Evolutionary conservation across 2,888 invertebrate genomes (phyloP), one percentile per base, ranked within the genome.

Genomic region (Phaedon cochleariae): DNA sequence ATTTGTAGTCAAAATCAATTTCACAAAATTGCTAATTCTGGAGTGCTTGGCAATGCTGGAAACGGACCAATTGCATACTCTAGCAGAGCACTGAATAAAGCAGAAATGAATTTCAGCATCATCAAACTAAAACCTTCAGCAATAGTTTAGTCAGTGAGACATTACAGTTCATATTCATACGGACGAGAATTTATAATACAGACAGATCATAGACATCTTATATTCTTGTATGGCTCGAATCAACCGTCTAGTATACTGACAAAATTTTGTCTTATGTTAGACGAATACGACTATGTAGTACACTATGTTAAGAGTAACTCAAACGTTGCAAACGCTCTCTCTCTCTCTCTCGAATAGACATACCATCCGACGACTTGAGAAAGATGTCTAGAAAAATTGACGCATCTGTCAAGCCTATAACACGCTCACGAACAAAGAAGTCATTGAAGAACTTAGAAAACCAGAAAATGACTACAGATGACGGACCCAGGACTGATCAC

Each of bases 81-180:
- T 17, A 45, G 45, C 41, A 45, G 58, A 18, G 48, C 22, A 20
- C 74, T 76, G 58, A 74, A 71, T 20, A 73, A 70, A 60, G 71
- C 70, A 10, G 73, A 73, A 68, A 64, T 18, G 9, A 73, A 75
- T 31, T 75, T 74, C 57, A 62, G 69, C 2, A 74, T 69, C 7
- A 74, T 73, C 7, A 71, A 77, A 48, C 72, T 75, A 31, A 74
- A 75, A 54, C 48, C 73, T 7, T 53, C 71, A 20, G 74, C 76
- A 18, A 65, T 69, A 17, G 61, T 65, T 21, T 69, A 59, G 64
- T 65, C 73, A 20, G 71, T 73, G 4, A 69, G 18, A 7, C 62
- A 73, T 45, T 74, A 70, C 60, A 31, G 57, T 34, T 59, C 61
- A 12, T 68, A 68, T 64, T 49, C 67, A 57, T 63, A 58, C n/a